These are phyloP conservation scores for Leptodactylus fallax DNA, from an alignment of 2,797 vertebrate species.

Conservation along the genomic window DNA sequence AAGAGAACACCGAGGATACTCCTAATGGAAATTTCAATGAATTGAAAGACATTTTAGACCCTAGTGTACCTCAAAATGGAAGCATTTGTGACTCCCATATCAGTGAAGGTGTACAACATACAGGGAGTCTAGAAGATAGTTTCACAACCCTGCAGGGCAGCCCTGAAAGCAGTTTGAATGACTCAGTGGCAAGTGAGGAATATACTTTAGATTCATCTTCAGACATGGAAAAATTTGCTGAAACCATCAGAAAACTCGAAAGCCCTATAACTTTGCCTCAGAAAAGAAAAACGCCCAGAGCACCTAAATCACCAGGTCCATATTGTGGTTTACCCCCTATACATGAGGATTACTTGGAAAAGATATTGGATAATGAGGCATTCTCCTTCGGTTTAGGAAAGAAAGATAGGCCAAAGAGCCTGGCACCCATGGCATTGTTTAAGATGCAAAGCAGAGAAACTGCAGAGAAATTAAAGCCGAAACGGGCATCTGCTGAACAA, in stretches of 20 bases:
- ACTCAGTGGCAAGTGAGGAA: conserved; percentile 78
- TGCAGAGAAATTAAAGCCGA: conserved; percentile 75
- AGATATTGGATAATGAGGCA: conserved; percentile 84
- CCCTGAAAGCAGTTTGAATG: conserved; percentile 69
- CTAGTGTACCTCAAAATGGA: conserved; percentile 3
- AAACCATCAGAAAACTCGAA: conserved; percentile 87
- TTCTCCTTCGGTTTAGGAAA: conserved; percentile 90
- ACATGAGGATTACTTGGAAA: conserved; percentile 91
- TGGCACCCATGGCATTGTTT: conserved; percentile 82
- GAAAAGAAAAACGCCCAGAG: conserved; percentile 81
- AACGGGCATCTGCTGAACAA: conserved; percentile 81
- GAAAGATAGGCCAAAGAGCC: conserved; percentile 73
- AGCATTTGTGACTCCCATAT: neutral
- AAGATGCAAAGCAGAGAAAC: conserved; percentile 83
- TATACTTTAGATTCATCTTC: conserved; percentile 80
- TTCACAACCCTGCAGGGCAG: conserved; percentile 54
- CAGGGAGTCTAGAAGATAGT: conserved; percentile 67
- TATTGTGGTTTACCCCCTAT: conserved; percentile 90
- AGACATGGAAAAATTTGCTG: conserved; percentile 87
- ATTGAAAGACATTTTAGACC: neutral
- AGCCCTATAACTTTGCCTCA: conserved; percentile 83
- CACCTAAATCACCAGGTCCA: conserved; percentile 80
- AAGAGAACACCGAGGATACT: neutral
- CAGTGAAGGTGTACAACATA: conserved; percentile 42
- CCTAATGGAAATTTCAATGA: too few species aligned